Evolutionary conservation across 1,140 invertebrate species (phyloP).

Genomic region (Batillaria attramentaria): DNA sequence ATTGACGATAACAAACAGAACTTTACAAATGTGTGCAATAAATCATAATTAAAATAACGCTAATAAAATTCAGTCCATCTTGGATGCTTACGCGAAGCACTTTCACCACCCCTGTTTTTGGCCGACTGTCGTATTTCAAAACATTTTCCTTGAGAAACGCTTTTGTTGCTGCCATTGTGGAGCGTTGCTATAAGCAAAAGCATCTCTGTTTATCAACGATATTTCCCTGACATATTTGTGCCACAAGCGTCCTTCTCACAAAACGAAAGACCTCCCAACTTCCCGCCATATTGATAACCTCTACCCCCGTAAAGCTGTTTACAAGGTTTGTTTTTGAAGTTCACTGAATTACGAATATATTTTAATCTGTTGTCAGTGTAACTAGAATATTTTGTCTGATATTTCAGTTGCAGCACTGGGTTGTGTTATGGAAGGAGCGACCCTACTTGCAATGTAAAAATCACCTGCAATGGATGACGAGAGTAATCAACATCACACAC

Average conservation of each 20-base stretch:
- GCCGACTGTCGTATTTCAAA: not conserved
- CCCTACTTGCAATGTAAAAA: constrained; percentile 1
- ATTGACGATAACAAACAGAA: no score
- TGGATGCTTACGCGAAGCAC: constrained; percentile 25
- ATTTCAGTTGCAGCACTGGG: no score
- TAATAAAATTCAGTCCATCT: no score
- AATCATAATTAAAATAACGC: constrained; percentile 21
- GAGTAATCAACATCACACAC: constrained; percentile 22
- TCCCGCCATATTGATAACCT: constrained; percentile 20
- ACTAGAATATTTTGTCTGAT: no score
- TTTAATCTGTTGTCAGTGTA: no score
- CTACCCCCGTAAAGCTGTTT: not conserved
- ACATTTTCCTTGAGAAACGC: not conserved
- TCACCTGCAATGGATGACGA: constrained; percentile 4
- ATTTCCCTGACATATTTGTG: not conserved
- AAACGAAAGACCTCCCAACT: not conserved
- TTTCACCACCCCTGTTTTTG: constrained; percentile 5
- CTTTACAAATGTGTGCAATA: constrained; percentile 3
- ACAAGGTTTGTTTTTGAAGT: not conserved
- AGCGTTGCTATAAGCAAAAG: not conserved
- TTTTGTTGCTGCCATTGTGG: not conserved
- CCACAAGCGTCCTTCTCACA: not conserved
- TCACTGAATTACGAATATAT: no score
- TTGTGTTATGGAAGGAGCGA: no score
- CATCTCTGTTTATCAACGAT: not conserved